Evolutionary conservation across 2,888 invertebrate species (phyloP), one percentile per base, ranked within the genome.

Genomic region (Abrostola triplasia): DNA sequence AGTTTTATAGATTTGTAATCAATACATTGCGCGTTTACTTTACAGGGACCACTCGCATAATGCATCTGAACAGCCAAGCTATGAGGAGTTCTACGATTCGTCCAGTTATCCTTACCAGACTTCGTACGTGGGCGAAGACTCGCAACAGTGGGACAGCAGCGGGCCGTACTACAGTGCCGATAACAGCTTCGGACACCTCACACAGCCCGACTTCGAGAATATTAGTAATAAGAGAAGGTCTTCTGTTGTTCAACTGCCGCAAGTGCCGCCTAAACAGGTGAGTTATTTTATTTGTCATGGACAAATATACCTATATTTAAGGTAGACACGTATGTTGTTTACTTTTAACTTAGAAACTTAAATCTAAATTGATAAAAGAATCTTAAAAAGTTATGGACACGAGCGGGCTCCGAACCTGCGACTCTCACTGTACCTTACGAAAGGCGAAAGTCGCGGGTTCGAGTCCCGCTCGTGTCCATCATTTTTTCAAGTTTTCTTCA

Each of bases 111-210:
- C 95, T 57, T 96, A 95, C 86, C 96, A 96, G 86, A 84, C 88
- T 93, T 96, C 92, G 59, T 92, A 90, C 81, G 84, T 89, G 5
- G 88, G 89, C 5, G 96, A 97, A 65, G 97, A 97, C 84, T 96
- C 96, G 77, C 93, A 96, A 9, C 97, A 96, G 81, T 97, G 97
- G 97, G 97, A 97, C 81, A 96, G 96, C 49, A 96, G 96, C 83
- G 97, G 97, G 88, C 95, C 89, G 72, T 94, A 91, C 82, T 88
- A 91, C 81, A 89, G 86, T 77, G 91, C 92, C 44, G 94, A 94
- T 35, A 92, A 88, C 56, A 93, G 92, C 0, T 88, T 91, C 70
- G 90, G 95, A 63, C 92, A 95, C 0, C 89, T 91, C 70, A 90
- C 95, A 63, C 92, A 95, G 40, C 95, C 95, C 5, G 95, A 95